phyloP scores from a whole-genome alignment of 1,140 invertebrate species.

The Coboldia fuscipes region DNA sequence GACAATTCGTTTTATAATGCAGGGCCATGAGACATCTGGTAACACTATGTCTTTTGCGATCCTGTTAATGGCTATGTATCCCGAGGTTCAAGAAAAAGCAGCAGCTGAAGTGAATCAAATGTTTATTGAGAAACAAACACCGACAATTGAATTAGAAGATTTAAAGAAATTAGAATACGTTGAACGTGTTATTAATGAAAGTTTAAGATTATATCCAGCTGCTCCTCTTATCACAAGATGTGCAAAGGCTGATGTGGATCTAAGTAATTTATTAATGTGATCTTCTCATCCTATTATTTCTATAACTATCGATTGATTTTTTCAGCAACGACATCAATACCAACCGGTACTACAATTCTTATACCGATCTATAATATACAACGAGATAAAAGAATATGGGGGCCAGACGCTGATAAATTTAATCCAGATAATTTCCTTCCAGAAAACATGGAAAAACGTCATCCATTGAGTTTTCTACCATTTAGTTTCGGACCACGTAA shows the following conservation, averaged over 20 bases:
- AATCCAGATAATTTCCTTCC: slow-evolving; percentile 33
- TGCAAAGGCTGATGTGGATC: neutral
- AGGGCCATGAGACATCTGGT: neutral
- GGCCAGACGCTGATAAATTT: slow-evolving; percentile 31
- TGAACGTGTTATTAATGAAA: slow-evolving; percentile 21
- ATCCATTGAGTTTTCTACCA: slow-evolving; percentile 25
- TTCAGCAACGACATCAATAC: slow-evolving; percentile 6
- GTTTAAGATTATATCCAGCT: slow-evolving; percentile 19
- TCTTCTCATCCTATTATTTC: neutral
- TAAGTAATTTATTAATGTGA: neutral
- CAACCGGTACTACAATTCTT: slow-evolving; percentile 10
- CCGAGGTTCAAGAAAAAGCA: slow-evolving; percentile 1
- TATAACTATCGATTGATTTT: neutral
- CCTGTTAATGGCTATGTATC: slow-evolving; percentile 4
- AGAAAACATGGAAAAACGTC: slow-evolving; percentile 13
- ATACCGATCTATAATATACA: slow-evolving; percentile 14
- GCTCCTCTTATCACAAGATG: slow-evolving; percentile 13
- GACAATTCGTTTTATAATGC: neutral
- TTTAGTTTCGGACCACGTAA: slow-evolving; percentile 32
- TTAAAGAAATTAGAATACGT: slow-evolving; percentile 18
- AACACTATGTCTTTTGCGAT: neutral
- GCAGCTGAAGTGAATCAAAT: slow-evolving; percentile 1
- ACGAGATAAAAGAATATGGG: slow-evolving; percentile 8
- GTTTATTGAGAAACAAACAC: neutral
- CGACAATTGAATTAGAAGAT: too few relatives aligned